These are phyloP conservation scores for Tetraneura akinire DNA, from an alignment of 1,140 invertebrate species.

Conservation along the genomic window DNA sequence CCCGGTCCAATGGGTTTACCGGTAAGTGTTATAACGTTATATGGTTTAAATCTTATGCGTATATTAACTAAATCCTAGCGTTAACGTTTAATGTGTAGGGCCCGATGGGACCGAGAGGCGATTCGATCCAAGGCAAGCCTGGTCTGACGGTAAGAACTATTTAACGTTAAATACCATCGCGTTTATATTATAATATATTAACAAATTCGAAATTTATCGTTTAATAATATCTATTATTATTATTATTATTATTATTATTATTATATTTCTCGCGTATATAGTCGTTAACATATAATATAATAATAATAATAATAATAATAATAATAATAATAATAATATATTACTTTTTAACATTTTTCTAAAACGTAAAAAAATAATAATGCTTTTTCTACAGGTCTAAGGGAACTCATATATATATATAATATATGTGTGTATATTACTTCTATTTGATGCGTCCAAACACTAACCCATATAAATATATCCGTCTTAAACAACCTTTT, in stretches of 20 bases:
- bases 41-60: conserved; percentile 22
- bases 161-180: no score
- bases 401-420: no score
- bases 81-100: conserved; percentile 61
- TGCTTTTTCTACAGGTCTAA: conserved; percentile 51
- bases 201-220: no score
- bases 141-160: conserved; percentile 78
- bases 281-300: background rate
- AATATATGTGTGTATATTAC: conserved; percentile 13
- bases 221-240: background rate
- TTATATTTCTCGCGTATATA: conserved; percentile 11
- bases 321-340: no score
- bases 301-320: background rate
- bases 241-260: background rate
- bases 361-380: conserved; percentile 15
- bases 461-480: conserved; percentile 41
- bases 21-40: conserved; percentile 67
- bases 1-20: conserved; percentile 92
- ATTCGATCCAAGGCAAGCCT: conserved; percentile 75
- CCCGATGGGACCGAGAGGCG: conserved; percentile 84
- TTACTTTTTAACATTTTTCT: background rate
- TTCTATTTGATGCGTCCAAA: conserved; percentile 44
- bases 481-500: conserved; percentile 12
- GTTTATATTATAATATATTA: no score
- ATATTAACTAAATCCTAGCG: background rate